Base-by-base conservation (phyloP, 2,113 vertebrate genomes). In the Lampris incognitus region DNA sequence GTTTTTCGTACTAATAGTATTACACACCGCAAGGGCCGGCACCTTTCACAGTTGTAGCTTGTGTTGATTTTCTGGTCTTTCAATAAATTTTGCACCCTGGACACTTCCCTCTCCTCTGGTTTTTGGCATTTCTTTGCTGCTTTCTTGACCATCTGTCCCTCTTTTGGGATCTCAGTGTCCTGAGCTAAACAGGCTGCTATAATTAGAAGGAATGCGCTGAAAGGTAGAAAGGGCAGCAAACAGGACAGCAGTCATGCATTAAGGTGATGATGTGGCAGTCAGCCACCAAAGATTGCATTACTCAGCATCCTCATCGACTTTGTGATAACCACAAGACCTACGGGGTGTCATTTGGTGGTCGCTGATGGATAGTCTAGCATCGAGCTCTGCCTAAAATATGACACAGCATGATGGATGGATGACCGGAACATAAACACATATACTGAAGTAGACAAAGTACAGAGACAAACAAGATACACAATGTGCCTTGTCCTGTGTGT, bases 121-220 rank as follows among this genome's bases (percentile, higher is more conserved):
- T 46, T 46, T 7, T 7, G 4, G 4, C 7, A 4, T 46, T 39
- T 48, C 66, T 48, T 10, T 60, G 48, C n/a, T 51, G 2, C 10
- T 40, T 10, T 13, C 9, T 59, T 24, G 1, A 50, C 63, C 62
- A 61, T 70, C 72, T 69, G 5, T 77, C 69, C 56, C 54, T n/a
- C 9, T 0, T n/a, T 11, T 49, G 55, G 60, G 6, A 65, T 24
- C 54, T 50, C 39, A 10, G 49, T 77, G 79, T 75, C 70, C 55
- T 51, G 51, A 50, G 51, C 79, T 62, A 76, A 73, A 82, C 39
- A n/a, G 7, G 13, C 1, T 0, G 52, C 80, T 87, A 89, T 78
- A 73, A 78, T 83, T 83, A 89, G 86, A 85, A 73, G 36, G 42
- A 0, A 40, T 24, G 3, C 9, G 74, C 46, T 66, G 60, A 80